phyloP scores from a whole-genome alignment of 2,888 invertebrate species.

The Epirrhoe tristata region DNA sequence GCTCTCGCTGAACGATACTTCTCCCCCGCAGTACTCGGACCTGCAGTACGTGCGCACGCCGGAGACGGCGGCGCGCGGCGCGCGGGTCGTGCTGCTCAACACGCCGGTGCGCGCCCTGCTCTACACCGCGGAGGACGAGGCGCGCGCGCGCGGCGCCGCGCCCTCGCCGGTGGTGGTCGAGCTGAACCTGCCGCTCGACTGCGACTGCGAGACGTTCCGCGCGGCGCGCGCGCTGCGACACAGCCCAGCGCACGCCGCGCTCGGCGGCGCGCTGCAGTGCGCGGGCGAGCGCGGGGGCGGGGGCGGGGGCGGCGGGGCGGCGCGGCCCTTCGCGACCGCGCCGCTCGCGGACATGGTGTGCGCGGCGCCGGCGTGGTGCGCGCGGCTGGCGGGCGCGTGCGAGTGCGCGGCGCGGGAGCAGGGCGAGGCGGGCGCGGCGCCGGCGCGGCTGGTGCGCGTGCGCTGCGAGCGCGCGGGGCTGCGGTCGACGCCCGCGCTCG shows the following conservation, averaged over 20 bases:
- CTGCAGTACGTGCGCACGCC: slow-evolving; percentile 26
- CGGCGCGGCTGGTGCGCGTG: slow-evolving; percentile 33
- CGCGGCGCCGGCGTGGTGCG: slow-evolving; percentile 24
- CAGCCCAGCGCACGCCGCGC: not conserved
- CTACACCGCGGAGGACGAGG: slow-evolving; percentile 18
- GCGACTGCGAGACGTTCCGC: slow-evolving; percentile 44
- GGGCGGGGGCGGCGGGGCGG: not conserved
- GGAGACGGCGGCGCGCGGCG: slow-evolving; percentile 1
- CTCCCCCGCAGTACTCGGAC: slow-evolving; percentile 27
- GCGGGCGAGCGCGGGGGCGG: not conserved
- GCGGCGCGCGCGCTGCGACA: slow-evolving; percentile 8
- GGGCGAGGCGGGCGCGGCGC: slow-evolving; percentile 9
- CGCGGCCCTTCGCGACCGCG: slow-evolving; percentile 33
- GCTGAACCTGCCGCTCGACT: slow-evolving; percentile 23
- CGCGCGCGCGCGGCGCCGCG: not conserved
- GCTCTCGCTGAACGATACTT: too few species aligned
- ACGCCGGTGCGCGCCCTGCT: slow-evolving; percentile 18
- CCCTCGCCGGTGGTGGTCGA: slow-evolving; percentile 4
- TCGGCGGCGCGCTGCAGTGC: slow-evolving; percentile 13
- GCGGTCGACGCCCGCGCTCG: slow-evolving; percentile 7
- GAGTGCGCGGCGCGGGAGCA: slow-evolving; percentile 32
- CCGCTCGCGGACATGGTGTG: slow-evolving; percentile 45
- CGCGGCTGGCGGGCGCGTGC: slow-evolving; percentile 29
- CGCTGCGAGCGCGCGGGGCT: slow-evolving; percentile 33
- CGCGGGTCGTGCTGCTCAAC: slow-evolving; percentile 6